A percentile compares a stretch with the other conserved stretches of the same genome.
phyloP scores from a whole-genome alignment of 2,113 vertebrate species.

The Mobula hypostoma region DNA sequence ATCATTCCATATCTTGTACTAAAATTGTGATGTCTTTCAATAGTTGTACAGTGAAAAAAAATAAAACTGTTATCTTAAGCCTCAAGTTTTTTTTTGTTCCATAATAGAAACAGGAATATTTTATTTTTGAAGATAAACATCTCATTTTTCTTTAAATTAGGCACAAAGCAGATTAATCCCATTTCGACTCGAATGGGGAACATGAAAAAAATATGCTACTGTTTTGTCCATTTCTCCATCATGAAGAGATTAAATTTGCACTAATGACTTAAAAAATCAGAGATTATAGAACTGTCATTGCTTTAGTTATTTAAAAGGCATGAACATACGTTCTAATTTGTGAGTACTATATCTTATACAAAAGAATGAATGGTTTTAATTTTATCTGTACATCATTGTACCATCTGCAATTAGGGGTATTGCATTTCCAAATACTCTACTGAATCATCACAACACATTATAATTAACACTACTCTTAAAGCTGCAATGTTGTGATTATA shows the following conservation, averaged over 20 bases:
- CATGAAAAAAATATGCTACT: background rate
- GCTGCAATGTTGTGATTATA: background rate
- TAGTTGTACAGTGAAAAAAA: background rate
- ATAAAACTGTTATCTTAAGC: background rate
- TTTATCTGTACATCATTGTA: conserved; percentile 15
- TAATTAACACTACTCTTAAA: conserved; percentile 26
- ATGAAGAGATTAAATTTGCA: background rate
- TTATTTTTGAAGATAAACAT: background rate
- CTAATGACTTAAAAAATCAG: background rate
- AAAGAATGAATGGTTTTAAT: background rate
- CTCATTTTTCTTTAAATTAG: background rate
- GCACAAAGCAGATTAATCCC: background rate
- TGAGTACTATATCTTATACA: background rate
- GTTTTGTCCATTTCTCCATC: background rate
- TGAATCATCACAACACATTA: background rate
- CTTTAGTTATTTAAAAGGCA: background rate
- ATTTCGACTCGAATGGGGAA: background rate
- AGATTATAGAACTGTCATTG: background rate
- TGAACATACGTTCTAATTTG: background rate
- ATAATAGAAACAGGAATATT: background rate
- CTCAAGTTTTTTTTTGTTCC: background rate
- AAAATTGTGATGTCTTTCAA: background rate
- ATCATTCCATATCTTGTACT: background rate
- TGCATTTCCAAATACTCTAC: background rate
- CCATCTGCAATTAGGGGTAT: conserved; percentile 26